Conservation (phyloP, 1,140 invertebrate species). For the Palaemon carinicauda region DNA sequence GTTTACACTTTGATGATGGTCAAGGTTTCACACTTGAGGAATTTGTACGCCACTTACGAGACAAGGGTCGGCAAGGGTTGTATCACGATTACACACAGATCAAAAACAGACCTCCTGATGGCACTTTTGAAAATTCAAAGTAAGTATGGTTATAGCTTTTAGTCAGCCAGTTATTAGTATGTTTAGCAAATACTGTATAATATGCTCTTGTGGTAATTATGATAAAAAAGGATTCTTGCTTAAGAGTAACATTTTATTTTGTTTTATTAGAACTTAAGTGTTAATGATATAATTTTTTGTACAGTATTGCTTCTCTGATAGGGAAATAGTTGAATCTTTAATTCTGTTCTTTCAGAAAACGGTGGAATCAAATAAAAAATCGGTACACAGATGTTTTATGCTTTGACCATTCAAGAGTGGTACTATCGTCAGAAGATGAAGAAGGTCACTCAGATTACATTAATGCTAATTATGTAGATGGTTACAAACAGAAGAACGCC, state of each 20-base stretch:
- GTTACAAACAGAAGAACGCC: conserved; percentile 96
- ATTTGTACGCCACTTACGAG: conserved; percentile 79
- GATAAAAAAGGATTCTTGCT: too few species aligned
- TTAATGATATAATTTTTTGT: too few species aligned
- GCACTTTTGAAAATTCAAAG: conserved; percentile 81
- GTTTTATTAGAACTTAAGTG: too few species aligned
- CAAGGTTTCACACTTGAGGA: conserved; percentile 76
- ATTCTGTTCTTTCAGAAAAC: conserved; percentile 66
- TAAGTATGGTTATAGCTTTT: conserved; percentile 53
- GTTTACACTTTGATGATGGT: conserved; percentile 75
- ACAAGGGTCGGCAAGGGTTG: conserved; percentile 80
- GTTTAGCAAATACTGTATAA: too few species aligned
- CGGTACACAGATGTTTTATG: conserved; percentile 96
- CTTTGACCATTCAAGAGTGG: conserved; percentile 92
- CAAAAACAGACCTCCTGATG: conserved; percentile 80
- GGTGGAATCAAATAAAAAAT: conserved; percentile 89
- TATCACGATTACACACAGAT: conserved; percentile 86
- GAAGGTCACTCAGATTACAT: conserved; percentile 90
- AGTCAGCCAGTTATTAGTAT: neutral
- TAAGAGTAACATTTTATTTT: neutral
- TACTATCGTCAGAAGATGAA: conserved; percentile 74
- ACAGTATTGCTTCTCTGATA: neutral
- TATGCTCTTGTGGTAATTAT: too few species aligned
- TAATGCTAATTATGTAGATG: conserved; percentile 98
- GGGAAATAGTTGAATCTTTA: neutral